phyloP scores from a whole-genome alignment of 2,888 invertebrate species.

The Quadriops clusia region DNA sequence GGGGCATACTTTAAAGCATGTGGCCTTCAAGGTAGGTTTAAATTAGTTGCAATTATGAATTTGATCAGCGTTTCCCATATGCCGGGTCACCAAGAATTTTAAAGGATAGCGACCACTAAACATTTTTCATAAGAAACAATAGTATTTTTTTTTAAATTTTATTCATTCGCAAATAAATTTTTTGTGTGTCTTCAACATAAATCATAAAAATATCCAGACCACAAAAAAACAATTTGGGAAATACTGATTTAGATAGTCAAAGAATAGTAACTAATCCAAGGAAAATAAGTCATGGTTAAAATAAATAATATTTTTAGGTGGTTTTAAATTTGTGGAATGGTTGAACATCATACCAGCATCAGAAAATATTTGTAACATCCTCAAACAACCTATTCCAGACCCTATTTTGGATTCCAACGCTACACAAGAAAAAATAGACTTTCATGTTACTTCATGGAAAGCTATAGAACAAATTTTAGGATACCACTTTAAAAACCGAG shows the following conservation, averaged over 20 bases:
- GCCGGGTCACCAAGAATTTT: too few relatives aligned
- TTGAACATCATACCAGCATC: slow-evolving; percentile 38
- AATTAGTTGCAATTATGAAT: neutral
- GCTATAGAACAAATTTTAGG: slow-evolving; percentile 45
- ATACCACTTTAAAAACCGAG: slow-evolving; percentile 70
- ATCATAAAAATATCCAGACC: too few relatives aligned
- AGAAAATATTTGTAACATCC: slow-evolving; percentile 24
- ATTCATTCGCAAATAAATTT: too few relatives aligned
- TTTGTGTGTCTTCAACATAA: too few relatives aligned
- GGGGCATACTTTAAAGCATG: slow-evolving; percentile 56
- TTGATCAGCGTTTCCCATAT: too few relatives aligned
- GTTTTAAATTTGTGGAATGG: slow-evolving; percentile 31
- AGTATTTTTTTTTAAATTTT: too few relatives aligned
- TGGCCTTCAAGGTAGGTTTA: slow-evolving; percentile 31
- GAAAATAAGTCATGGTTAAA: too few relatives aligned
- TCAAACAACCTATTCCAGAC: slow-evolving; percentile 28
- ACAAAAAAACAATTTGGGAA: too few relatives aligned
- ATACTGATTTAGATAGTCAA: too few relatives aligned
- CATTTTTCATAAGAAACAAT: too few relatives aligned
- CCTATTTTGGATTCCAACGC: slow-evolving; percentile 33
- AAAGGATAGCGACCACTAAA: too few relatives aligned
- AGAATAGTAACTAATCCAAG: too few relatives aligned
- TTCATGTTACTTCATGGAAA: slow-evolving; percentile 24
- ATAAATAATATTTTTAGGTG: slow-evolving; percentile 16
- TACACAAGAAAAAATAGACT: slow-evolving; percentile 37